These are phyloP conservation scores for Lepidurus apus DNA, from an alignment of 1,140 invertebrate genomes.

Conservation along the genomic window DNA sequence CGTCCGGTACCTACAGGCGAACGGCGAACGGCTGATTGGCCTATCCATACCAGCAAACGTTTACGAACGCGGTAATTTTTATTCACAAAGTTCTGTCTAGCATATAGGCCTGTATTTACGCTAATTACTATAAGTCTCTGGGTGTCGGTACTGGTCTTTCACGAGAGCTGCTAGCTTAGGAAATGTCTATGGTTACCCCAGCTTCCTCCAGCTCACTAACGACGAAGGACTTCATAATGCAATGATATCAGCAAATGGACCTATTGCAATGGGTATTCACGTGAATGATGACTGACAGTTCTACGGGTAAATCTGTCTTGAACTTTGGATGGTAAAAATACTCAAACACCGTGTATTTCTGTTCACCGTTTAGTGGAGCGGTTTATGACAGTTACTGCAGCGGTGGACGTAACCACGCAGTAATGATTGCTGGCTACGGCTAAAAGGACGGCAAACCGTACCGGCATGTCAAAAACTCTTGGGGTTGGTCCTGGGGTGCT, in stretches of 20 bases:
- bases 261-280: neutral
- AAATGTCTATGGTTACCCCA: neutral
- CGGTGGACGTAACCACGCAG: constrained; percentile 25
- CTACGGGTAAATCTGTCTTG: neutral
- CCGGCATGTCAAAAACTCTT: constrained; percentile 31
- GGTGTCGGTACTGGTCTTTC: neutral
- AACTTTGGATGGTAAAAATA: no score
- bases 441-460: neutral
- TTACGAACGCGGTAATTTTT: neutral
- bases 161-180: neutral
- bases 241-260: neutral
- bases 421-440: constrained; percentile 31
- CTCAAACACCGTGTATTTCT: neutral
- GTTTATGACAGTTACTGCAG: neutral
- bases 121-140: neutral
- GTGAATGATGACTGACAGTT: neutral
- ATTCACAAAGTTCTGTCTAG: no score
- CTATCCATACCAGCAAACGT: neutral
- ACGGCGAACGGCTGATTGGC: neutral
- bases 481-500: constrained; percentile 43
- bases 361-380: neutral
- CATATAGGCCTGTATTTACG: no score
- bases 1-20: neutral
- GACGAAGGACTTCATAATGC: neutral
- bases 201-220: neutral